phyloP scores from a whole-genome alignment of 2,797 vertebrate species.

The Chloroceryle inda region DNA sequence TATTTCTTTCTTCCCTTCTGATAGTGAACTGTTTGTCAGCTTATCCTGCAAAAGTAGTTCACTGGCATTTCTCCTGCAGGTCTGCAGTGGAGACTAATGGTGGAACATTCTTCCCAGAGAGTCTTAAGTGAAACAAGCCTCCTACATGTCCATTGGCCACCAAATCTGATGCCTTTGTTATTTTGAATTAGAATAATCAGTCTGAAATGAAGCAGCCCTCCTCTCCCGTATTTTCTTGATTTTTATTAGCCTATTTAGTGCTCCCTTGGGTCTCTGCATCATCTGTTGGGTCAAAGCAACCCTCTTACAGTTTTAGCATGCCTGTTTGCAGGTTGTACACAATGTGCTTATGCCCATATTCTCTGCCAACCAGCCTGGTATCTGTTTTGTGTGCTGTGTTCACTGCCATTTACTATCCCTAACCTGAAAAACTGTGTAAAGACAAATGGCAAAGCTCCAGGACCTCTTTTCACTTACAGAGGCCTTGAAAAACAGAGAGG shows the following conservation, averaged over 20 bases:
- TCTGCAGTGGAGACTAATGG: background rate
- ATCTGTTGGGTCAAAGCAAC: conserved; percentile 28
- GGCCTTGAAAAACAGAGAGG: background rate
- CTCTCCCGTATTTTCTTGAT: conserved; percentile 20
- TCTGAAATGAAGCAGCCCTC: conserved; percentile 8
- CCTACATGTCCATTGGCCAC: background rate
- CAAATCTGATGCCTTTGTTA: conserved; percentile 3
- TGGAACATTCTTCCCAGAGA: background rate
- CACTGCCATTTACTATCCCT: background rate
- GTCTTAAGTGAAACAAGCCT: background rate
- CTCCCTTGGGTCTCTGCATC: conserved; percentile 16
- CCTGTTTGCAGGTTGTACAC: background rate
- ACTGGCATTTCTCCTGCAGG: background rate
- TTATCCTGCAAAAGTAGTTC: background rate
- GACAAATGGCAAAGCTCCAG: background rate
- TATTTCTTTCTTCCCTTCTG: background rate
- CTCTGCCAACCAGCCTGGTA: background rate
- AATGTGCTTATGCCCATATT: background rate
- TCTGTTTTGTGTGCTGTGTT: background rate
- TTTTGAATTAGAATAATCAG: conserved; percentile 39
- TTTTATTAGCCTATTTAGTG: conserved; percentile 52
- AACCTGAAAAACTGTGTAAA: background rate
- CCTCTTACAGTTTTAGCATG: background rate
- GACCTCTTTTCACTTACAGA: background rate
- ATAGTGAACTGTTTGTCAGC: background rate